Evolutionary conservation across 2,113 vertebrate genomes (phyloP).

Genomic region (Nyctereutes procyonoides): DNA sequence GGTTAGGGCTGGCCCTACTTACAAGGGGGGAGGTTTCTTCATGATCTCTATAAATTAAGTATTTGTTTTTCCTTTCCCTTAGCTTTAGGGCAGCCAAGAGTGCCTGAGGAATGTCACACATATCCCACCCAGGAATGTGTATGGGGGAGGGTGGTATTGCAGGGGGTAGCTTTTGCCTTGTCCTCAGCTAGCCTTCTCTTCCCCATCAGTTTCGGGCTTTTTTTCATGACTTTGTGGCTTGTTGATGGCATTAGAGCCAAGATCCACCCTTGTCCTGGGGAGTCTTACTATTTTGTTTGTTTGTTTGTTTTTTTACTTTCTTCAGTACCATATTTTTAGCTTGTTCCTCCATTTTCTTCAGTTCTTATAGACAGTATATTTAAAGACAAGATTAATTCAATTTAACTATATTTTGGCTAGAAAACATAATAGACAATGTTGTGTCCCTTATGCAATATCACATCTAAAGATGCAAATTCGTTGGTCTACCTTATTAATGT

Average conservation of each 20-base stretch:
- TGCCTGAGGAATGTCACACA: too few relatives aligned
- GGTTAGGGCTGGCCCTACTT: too few relatives aligned
- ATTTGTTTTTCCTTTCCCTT: too few relatives aligned
- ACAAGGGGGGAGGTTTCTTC: too few relatives aligned
- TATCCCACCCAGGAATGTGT: too few relatives aligned
- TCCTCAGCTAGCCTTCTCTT: too few relatives aligned
- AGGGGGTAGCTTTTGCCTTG: too few relatives aligned
- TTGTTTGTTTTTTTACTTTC: background rate
- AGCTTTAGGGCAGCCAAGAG: too few relatives aligned
- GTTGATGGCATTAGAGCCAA: background rate
- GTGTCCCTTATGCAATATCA: background rate
- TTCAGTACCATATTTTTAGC: slow-evolving; percentile 29
- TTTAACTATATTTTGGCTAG: background rate
- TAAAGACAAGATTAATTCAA: slow-evolving; percentile 16
- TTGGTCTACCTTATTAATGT: background rate
- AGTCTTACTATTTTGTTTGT: background rate
- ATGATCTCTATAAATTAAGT: too few relatives aligned
- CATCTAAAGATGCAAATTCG: background rate
- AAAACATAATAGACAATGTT: background rate
- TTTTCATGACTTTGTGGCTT: background rate
- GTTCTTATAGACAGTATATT: background rate
- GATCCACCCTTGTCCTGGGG: background rate
- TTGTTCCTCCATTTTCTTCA: background rate
- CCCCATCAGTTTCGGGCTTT: too few relatives aligned
- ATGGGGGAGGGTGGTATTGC: too few relatives aligned